Evolutionary conservation across 2,113 vertebrate species (phyloP).

Genomic region (Silurus glanis): DNA sequence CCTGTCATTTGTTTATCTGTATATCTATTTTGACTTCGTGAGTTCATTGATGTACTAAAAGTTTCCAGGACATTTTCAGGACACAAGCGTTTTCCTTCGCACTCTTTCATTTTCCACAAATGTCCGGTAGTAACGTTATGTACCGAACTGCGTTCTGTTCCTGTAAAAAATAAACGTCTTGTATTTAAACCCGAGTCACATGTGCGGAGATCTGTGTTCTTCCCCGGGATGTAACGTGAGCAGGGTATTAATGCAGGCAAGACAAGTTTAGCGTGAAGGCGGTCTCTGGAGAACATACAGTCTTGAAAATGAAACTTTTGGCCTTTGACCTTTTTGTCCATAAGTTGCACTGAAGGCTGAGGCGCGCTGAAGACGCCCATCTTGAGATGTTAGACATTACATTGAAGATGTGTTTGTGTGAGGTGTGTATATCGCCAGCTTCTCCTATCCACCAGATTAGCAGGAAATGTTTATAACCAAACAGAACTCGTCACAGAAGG

Average conservation of each 20-base stretch:
- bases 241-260: neutral
- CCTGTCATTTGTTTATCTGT: no score
- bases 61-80: neutral
- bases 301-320: neutral
- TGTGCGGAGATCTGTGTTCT: neutral
- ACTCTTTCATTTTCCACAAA: neutral
- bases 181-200: neutral
- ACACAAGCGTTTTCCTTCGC: neutral
- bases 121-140: neutral
- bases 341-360: neutral
- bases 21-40: no score
- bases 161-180: no score
- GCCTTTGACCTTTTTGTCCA: neutral
- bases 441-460: neutral
- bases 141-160: neutral
- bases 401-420: no score
- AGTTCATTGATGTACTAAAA: neutral
- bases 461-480: neutral
- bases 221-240: neutral
- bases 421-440: neutral
- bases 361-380: no score
- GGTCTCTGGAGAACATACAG: neutral
- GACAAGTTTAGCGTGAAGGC: neutral
- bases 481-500: neutral
- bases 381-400: no score